Base-by-base conservation (phyloP, 2,113 vertebrate genomes). In the Callospermophilus lateralis region DNA sequence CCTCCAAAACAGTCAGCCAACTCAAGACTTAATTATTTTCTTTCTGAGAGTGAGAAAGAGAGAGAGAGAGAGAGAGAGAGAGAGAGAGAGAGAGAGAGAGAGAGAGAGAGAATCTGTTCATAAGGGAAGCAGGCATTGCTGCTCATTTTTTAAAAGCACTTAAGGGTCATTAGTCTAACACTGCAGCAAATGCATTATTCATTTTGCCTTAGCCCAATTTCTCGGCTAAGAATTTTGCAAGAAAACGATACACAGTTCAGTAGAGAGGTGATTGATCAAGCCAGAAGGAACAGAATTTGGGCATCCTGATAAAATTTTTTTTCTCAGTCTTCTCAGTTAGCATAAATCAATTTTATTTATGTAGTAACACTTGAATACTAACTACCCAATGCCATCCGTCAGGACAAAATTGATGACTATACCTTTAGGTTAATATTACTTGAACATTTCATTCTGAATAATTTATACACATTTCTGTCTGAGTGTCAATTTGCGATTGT, bases 301-400 rank as follows among this genome's bases (percentile, higher is more conserved):
- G 87, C 94, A 97, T 95, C 58, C 94, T 97, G 94, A 97, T 98
- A 97, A 98, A 97, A 98, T 93, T 98, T 98, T 63, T 55, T 97
- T 89, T 95, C 63, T 87, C 86, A 39, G 68, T 93, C 96, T 98
- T 45, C 96, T 98, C 83, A 45, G 93, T 98, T 98, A 98, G 92
- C 93, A 98, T 98, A 97, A 97, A 98, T 98, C 98, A 98, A 96
- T 97, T 98, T 98, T 98, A 98, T 98, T 98, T 98, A 98, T 97
- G 93, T 97, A 98, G 89, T 84, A 98, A 98, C 80, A 93, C 96
- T 92, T 98, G 97, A 99, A 98, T 98, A 96, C 93, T 98, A 98
- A 98, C 96, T 96, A 98, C 88, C 48, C 34, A 32, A 96, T 98
- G 95, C 97, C 84, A 98, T 97, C 96, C 55, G 58, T 76, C 5